A percentile compares a stretch with the other conserved stretches of the same genome.
Conservation (phyloP, 2,888 invertebrate species). For the Morinoia aosen region DNA sequence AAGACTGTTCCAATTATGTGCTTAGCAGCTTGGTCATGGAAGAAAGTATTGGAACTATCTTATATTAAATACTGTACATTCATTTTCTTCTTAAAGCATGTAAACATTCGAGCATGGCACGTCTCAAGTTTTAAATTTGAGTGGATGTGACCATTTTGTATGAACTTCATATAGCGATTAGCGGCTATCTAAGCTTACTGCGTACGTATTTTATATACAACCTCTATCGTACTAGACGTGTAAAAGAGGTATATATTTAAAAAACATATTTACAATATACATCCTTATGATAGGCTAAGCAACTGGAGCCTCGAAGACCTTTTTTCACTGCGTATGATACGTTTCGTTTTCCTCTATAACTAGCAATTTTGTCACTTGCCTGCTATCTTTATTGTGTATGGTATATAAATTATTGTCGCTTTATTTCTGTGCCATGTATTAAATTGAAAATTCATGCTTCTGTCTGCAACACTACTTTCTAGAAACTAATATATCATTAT, state of each 20-base stretch:
- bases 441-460: too few species aligned
- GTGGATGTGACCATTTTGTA: neutral
- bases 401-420: too few species aligned
- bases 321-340: too few species aligned
- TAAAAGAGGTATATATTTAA: neutral
- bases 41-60: slow-evolving; percentile 38
- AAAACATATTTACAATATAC: neutral
- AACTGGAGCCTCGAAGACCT: too few species aligned
- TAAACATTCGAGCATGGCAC: neutral
- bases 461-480: too few species aligned
- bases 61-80: slow-evolving; percentile 40
- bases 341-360: too few species aligned
- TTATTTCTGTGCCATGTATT: too few species aligned
- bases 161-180: neutral
- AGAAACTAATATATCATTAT: too few species aligned
- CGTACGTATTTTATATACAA: neutral
- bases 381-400: too few species aligned
- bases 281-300: too few species aligned
- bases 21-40: neutral
- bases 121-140: neutral
- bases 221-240: neutral
- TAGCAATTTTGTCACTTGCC: too few species aligned
- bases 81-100: slow-evolving; percentile 19
- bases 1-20: slow-evolving; percentile 33
- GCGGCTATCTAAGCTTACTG: neutral